These are phyloP conservation scores for Pseudochirops corinnae DNA, from an alignment of 2,797 vertebrate species.

Conservation along the genomic window DNA sequence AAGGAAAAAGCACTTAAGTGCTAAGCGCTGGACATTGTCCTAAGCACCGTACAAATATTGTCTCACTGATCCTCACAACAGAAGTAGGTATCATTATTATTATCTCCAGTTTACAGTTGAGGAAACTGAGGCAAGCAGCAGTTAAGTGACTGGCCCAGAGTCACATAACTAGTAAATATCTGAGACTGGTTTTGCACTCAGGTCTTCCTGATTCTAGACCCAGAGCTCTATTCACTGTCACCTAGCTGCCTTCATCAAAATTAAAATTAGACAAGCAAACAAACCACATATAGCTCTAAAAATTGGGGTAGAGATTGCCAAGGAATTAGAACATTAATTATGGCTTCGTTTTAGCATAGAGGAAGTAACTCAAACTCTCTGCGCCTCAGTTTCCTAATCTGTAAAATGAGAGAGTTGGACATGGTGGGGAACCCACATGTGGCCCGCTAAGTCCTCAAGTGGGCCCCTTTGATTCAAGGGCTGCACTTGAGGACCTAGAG, in stretches of 20 bases:
- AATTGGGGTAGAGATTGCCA: constrained; percentile 70
- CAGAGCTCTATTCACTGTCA: neutral
- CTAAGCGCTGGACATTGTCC: neutral
- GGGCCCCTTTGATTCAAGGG: no score
- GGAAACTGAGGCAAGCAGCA: neutral
- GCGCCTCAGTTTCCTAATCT: neutral
- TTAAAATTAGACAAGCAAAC: constrained; percentile 76
- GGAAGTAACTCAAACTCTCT: constrained; percentile 25
- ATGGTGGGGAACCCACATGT: no score
- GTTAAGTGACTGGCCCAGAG: neutral
- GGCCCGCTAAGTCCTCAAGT: no score
- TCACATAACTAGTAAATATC: neutral
- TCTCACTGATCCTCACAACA: neutral
- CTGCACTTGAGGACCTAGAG: no score
- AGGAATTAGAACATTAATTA: constrained; percentile 64
- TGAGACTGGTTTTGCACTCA: neutral
- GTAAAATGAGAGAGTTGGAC: neutral
- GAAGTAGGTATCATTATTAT: neutral
- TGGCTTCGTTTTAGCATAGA: constrained; percentile 67
- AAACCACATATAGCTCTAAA: constrained; percentile 26
- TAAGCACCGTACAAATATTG: neutral
- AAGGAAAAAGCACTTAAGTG: neutral
- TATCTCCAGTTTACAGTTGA: neutral
- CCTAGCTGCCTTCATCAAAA: constrained; percentile 56
- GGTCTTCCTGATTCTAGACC: neutral